phyloP scores from a whole-genome alignment of 2,797 vertebrate species.

The Parauchenoglanis punctatus region DNA sequence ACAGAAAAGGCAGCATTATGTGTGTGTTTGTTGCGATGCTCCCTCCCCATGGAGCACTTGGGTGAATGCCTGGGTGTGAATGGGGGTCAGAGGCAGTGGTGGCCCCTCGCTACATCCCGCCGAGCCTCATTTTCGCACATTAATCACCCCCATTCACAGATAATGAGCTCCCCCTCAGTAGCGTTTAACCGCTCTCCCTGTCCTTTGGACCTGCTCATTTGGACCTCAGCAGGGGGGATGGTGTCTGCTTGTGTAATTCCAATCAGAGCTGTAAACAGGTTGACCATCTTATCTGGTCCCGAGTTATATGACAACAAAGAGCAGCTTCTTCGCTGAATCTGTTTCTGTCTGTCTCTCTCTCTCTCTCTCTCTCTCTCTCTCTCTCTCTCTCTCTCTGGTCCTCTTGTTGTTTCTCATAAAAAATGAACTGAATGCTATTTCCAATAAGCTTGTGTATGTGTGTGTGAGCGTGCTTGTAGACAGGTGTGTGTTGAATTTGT shows the following conservation, averaged over 20 bases:
- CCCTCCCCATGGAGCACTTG: slow-evolving; percentile 71
- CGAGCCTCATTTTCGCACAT: slow-evolving; percentile 79
- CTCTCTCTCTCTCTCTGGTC: slow-evolving; percentile 4
- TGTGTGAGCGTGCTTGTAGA: neutral
- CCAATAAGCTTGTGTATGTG: neutral
- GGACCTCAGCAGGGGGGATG: slow-evolving; percentile 69
- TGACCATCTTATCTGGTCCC: slow-evolving; percentile 62
- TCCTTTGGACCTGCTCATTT: slow-evolving; percentile 80
- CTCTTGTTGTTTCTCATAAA: slow-evolving; percentile 1
- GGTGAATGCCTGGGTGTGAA: slow-evolving; percentile 74
- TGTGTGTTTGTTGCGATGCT: slow-evolving; percentile 54
- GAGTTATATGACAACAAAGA: slow-evolving; percentile 72
- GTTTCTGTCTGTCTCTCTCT: slow-evolving; percentile 34
- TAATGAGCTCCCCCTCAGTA: slow-evolving; percentile 81
- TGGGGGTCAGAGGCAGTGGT: slow-evolving; percentile 75
- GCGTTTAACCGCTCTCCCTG: slow-evolving; percentile 75
- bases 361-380: slow-evolving; percentile 32
- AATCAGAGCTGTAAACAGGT: slow-evolving; percentile 70
- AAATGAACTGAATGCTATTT: neutral
- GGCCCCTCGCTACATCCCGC: slow-evolving; percentile 58
- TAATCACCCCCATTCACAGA: slow-evolving; percentile 75
- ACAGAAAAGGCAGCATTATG: slow-evolving; percentile 53
- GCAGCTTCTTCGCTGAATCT: slow-evolving; percentile 35
- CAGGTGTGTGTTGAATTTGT: slow-evolving; percentile 32
- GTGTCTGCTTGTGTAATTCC: slow-evolving; percentile 66